phyloP scores from a whole-genome alignment of 2,888 invertebrate genomes.

The Lasioglossum marginatum region DNA sequence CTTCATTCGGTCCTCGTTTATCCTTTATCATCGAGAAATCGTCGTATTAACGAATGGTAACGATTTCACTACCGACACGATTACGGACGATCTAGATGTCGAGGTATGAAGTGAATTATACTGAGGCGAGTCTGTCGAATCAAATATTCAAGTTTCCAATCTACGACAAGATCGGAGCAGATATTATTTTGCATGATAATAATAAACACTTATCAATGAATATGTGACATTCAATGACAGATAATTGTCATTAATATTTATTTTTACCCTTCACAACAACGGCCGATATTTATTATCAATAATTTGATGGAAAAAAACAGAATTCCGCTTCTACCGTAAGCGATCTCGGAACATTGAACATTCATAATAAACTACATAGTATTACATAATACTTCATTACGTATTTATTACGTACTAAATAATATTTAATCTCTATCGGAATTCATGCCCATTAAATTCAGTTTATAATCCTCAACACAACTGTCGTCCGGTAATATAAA shows the following conservation, averaged over 20 bases:
- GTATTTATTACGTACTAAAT: neutral
- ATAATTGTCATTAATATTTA: neutral
- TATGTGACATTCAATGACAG: no score
- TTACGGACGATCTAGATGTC: constrained; percentile 6
- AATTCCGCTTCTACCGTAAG: neutral
- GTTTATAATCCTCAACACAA: neutral
- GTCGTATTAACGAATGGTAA: constrained; percentile 18
- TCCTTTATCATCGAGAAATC: constrained; percentile 10
- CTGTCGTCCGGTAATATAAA: neutral
- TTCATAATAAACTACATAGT: neutral
- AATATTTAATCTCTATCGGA: neutral
- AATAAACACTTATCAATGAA: no score
- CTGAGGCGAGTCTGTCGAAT: neutral
- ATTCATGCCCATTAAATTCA: neutral
- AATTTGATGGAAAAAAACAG: neutral
- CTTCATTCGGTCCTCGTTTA: constrained; percentile 13
- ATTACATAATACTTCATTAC: neutral
- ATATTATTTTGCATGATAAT: neutral
- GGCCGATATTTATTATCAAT: neutral
- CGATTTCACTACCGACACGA: neutral
- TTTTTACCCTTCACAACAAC: no score
- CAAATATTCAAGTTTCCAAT: neutral
- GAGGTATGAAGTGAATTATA: constrained; percentile 3
- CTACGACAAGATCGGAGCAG: neutral
- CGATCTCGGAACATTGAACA: neutral